These are phyloP conservation scores for Leptopilina clavipes DNA, from an alignment of 1,140 invertebrate genomes.

Conservation along the genomic window DNA sequence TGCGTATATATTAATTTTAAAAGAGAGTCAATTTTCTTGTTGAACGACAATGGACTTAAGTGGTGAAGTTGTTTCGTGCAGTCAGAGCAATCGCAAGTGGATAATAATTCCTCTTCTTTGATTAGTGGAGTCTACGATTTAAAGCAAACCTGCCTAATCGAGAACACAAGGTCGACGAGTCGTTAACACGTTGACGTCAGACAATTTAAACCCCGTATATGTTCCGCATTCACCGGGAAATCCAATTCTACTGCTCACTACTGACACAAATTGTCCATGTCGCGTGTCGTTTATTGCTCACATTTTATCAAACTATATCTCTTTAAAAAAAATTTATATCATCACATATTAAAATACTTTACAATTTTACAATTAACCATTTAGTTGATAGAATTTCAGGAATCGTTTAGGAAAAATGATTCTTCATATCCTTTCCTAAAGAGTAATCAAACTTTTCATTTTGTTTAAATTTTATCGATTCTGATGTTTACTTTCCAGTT, in stretches of 20 bases:
- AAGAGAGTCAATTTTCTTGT: slow-evolving; percentile 62
- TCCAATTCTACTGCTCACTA: neutral
- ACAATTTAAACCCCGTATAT: neutral
- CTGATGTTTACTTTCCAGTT: too few relatives aligned
- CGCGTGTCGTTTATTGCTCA: slow-evolving; percentile 10
- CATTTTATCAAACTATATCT: too few relatives aligned
- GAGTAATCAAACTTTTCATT: too few relatives aligned
- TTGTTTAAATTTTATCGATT: too few relatives aligned
- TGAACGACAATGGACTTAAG: slow-evolving; percentile 63
- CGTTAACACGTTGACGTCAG: slow-evolving; percentile 34
- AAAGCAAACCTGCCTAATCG: neutral
- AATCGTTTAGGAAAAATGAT: neutral
- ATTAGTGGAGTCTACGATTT: slow-evolving; percentile 5
- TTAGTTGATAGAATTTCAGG: too few relatives aligned
- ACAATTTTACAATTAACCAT: too few relatives aligned
- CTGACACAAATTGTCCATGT: slow-evolving; percentile 19
- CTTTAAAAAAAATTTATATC: too few relatives aligned
- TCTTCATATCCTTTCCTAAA: too few relatives aligned
- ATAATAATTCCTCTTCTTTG: slow-evolving; percentile 58
- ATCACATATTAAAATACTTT: too few relatives aligned
- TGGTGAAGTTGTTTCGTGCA: slow-evolving; percentile 45
- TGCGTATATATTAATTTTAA: slow-evolving; percentile 34
- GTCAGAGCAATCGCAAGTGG: slow-evolving; percentile 62
- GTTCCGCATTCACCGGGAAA: neutral
- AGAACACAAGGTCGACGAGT: slow-evolving; percentile 35